These are phyloP conservation scores for Dynastes tityus DNA, from an alignment of 2,888 invertebrate genomes.

Conservation along the genomic window DNA sequence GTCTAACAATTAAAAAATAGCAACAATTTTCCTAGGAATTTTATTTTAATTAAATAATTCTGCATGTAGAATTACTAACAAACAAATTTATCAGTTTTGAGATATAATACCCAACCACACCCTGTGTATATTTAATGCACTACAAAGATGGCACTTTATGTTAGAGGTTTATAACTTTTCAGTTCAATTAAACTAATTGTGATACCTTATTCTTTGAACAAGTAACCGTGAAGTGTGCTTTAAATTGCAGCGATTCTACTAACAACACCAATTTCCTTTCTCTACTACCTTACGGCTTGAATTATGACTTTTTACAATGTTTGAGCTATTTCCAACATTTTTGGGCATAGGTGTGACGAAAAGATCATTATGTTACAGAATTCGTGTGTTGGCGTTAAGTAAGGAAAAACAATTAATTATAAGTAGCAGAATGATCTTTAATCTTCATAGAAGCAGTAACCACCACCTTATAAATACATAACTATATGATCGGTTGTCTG, in stretches of 20 bases:
- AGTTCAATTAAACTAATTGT: not conserved
- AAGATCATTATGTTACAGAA: not conserved
- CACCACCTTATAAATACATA: not conserved
- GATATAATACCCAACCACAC: too few relatives aligned
- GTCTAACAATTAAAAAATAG: too few relatives aligned
- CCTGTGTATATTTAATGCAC: too few relatives aligned
- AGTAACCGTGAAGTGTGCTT: not conserved
- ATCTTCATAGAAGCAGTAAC: not conserved
- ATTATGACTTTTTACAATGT: not conserved
- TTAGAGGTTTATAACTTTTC: not conserved
- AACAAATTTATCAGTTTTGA: too few relatives aligned
- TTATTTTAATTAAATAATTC: too few relatives aligned
- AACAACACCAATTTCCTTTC: conserved; percentile 8
- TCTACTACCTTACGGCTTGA: not conserved
- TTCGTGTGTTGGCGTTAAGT: not conserved
- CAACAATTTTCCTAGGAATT: too few relatives aligned
- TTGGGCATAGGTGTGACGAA: not conserved
- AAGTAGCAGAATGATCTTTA: not conserved
- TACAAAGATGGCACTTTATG: not conserved
- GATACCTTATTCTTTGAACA: not conserved
- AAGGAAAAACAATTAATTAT: not conserved
- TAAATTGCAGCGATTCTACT: conserved; percentile 10
- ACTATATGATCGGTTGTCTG: not conserved
- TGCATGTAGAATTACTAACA: too few relatives aligned
- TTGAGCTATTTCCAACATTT: not conserved